Evolutionary conservation across 2,113 vertebrate species (phyloP).

Genomic region (Peucedramus taeniatus): DNA sequence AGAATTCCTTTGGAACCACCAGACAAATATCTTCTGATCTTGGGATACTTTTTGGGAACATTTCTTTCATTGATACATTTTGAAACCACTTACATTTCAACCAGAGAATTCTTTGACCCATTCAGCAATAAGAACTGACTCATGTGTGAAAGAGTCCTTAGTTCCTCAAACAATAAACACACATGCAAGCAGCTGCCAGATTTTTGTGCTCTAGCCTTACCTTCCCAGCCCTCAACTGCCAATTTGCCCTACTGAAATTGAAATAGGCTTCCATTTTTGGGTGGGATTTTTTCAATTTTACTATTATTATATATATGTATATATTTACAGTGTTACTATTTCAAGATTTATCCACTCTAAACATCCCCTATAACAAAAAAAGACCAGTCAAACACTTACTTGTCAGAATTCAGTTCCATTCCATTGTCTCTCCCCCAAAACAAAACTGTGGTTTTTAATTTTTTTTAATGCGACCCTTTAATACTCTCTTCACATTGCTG

Average conservation of each 20-base stretch:
- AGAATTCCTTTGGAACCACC: not conserved
- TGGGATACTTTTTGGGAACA: not conserved
- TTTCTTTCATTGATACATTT: not conserved
- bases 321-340: not conserved
- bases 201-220: not conserved
- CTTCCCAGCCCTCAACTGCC: not conserved
- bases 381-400: not conserved
- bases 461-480: not conserved
- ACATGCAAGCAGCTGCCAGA: not conserved
- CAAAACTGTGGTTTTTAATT: not conserved
- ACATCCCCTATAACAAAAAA: not conserved
- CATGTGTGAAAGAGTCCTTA: not conserved
- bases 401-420: not conserved
- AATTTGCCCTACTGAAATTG: not conserved
- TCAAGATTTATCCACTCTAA: not conserved
- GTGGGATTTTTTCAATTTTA: fast-evolving
- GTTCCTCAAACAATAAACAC: not conserved
- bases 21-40: not conserved
- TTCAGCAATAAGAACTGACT: not conserved
- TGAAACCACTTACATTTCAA: not conserved
- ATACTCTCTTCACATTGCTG: not conserved
- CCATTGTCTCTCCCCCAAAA: not conserved
- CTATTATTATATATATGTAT: no score
- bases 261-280: not conserved
- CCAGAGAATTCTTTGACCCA: not conserved